Evolutionary conservation across 23 tunicate genomes (phyloP).

Genomic region (Ciona savignyi): DNA sequence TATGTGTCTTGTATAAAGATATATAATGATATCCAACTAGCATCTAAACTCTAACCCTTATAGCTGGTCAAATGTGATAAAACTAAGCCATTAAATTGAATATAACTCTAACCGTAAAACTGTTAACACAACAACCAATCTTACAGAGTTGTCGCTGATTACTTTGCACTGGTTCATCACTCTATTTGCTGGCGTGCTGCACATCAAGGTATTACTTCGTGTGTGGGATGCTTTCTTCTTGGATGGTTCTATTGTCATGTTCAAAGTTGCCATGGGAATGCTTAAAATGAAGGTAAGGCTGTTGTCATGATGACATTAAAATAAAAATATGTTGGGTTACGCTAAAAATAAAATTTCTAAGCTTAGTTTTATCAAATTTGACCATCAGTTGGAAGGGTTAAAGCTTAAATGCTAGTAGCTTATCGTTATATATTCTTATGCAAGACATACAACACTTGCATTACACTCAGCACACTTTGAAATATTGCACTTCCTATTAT

Average conservation of each 20-base stretch:
- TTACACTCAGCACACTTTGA: no score
- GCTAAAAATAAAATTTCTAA: no score
- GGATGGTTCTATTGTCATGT: conserved; percentile 74
- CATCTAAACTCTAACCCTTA: no score
- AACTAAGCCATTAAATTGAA: background rate
- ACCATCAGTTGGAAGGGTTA: background rate
- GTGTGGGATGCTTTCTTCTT: conserved; percentile 84
- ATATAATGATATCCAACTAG: no score
- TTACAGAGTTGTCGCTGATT: conserved; percentile 31
- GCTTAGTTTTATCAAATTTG: no score
- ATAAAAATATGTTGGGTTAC: no score
- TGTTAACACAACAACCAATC: background rate
- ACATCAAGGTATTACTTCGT: conserved; percentile 60
- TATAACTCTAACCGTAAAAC: no score
- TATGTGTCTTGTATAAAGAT: no score
- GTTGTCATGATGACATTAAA: background rate
- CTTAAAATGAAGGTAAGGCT: conserved; percentile 34
- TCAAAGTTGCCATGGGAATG: conserved; percentile 75
- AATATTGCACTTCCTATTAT: no score
- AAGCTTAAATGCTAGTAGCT: no score
- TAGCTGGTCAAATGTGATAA: background rate
- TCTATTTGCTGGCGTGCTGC: conserved; percentile 72
- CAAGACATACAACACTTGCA: no score
- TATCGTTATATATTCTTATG: no score
- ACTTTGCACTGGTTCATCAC: conserved; percentile 80